These are phyloP conservation scores for Lasioglossum leucozonium DNA, from an alignment of 2,888 invertebrate genomes.

Conservation along the genomic window DNA sequence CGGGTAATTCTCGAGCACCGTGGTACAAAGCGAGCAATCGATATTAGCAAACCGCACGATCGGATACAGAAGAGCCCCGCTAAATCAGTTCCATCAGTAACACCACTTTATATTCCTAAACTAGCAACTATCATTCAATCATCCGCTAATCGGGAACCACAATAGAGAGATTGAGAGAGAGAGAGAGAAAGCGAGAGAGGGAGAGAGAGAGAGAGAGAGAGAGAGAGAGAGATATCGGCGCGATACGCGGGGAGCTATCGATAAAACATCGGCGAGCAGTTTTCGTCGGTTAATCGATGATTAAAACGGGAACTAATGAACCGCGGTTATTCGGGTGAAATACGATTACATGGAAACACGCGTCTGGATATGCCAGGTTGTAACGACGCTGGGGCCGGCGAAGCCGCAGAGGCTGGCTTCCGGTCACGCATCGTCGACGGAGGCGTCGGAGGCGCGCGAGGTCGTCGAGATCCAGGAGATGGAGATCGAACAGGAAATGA, in stretches of 20 bases:
- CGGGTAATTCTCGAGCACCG: neutral
- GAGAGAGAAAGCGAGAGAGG: neutral
- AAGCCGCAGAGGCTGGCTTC: constrained; percentile 89
- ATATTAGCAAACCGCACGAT: constrained; percentile 18
- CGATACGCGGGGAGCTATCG: neutral
- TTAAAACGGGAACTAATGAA: neutral
- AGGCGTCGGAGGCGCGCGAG: constrained; percentile 77
- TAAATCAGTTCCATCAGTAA: constrained; percentile 7
- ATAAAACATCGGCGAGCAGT: neutral
- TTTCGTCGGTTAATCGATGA: neutral
- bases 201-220: neutral
- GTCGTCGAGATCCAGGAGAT: constrained; percentile 76
- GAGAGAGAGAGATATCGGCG: neutral
- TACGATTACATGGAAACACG: constrained; percentile 56
- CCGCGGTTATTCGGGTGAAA: constrained; percentile 19
- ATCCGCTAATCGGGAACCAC: neutral
- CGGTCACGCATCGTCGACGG: constrained; percentile 78
- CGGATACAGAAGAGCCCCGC: neutral
- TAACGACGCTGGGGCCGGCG: constrained; percentile 91
- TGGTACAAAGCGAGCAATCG: neutral
- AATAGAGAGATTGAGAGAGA: neutral
- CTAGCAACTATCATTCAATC: neutral
- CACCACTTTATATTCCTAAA: neutral
- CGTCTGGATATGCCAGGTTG: constrained; percentile 86
- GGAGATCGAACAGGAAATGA: constrained; percentile 81